phyloP scores from a whole-genome alignment of 2,797 vertebrate species.

The Cynopterus sphinx region DNA sequence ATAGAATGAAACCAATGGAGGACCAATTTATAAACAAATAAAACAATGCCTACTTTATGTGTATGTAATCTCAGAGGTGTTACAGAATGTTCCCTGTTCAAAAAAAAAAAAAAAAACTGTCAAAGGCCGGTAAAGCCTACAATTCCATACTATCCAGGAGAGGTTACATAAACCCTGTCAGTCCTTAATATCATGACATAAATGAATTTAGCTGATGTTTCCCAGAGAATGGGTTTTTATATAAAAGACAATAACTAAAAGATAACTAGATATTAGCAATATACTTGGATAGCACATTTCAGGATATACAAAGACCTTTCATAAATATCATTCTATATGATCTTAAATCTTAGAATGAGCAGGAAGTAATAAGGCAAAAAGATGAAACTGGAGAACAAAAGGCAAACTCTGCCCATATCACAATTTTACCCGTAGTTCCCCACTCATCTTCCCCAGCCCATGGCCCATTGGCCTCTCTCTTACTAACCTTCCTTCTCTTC shows the following conservation, averaged over 20 bases:
- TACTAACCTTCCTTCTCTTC: background rate
- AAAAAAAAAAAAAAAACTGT: background rate
- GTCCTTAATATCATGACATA: background rate
- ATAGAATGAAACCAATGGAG: background rate
- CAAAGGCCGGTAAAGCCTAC: background rate
- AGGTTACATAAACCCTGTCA: background rate
- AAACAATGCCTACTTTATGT: background rate
- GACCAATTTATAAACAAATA: background rate
- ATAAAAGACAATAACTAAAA: background rate
- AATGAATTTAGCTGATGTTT: background rate
- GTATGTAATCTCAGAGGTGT: background rate
- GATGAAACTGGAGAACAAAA: slow-evolving; percentile 16
- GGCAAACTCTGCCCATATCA: background rate
- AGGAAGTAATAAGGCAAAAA: background rate
- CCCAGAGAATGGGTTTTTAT: background rate
- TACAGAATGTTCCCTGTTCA: background rate
- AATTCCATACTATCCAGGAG: background rate
- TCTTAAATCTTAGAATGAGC: background rate
- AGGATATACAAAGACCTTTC: background rate
- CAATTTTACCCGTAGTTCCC: background rate
- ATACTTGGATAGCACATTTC: background rate
- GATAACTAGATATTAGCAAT: background rate
- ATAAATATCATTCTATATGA: background rate
- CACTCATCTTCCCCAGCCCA: background rate
- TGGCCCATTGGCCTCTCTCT: background rate